Evolutionary conservation across 2,888 invertebrate species (phyloP).

Genomic region (Busseola fusca): DNA sequence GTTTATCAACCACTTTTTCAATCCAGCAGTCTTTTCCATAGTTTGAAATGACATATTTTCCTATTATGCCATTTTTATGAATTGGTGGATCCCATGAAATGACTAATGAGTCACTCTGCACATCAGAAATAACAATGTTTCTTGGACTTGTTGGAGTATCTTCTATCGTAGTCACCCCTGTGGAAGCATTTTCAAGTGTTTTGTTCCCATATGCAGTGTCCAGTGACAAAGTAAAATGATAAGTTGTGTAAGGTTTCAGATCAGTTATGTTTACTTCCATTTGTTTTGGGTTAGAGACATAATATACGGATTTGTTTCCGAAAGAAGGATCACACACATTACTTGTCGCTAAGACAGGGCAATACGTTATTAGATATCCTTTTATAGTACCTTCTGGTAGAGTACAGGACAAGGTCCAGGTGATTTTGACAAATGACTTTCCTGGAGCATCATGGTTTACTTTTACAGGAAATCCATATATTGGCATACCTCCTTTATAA

Average conservation of each 20-base stretch:
- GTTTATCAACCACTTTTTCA: slow-evolving; percentile 71
- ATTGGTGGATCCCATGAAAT: slow-evolving; percentile 92
- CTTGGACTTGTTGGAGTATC: slow-evolving; percentile 90
- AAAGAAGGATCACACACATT: slow-evolving; percentile 87
- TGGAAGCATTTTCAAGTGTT: slow-evolving; percentile 87
- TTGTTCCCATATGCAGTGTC: slow-evolving; percentile 82
- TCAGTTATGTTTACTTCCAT: slow-evolving; percentile 89
- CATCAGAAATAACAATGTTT: slow-evolving; percentile 88
- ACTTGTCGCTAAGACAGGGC: slow-evolving; percentile 89
- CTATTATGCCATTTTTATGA: slow-evolving; percentile 92
- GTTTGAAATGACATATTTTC: slow-evolving; percentile 90
- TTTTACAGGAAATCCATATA: slow-evolving; percentile 88
- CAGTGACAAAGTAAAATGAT: slow-evolving; percentile 92
- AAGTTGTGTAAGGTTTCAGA: slow-evolving; percentile 93
- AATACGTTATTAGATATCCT: slow-evolving; percentile 94
- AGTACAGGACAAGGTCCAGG: slow-evolving; percentile 94
- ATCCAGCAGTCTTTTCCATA: slow-evolving; percentile 75
- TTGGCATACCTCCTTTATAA: slow-evolving; percentile 82
- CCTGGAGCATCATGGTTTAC: slow-evolving; percentile 78
- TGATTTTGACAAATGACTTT: slow-evolving; percentile 85
- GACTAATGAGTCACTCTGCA: slow-evolving; percentile 90
- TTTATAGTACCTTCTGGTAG: slow-evolving; percentile 92
- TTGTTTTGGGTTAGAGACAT: slow-evolving; percentile 82
- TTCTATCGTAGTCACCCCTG: slow-evolving; percentile 91
- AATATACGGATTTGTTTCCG: slow-evolving; percentile 74